A percentile compares a stretch with the other conserved stretches of the same genome.
Evolutionary conservation across 2,797 vertebrate genomes (phyloP).

Genomic region (Sebastes iracundus): DNA sequence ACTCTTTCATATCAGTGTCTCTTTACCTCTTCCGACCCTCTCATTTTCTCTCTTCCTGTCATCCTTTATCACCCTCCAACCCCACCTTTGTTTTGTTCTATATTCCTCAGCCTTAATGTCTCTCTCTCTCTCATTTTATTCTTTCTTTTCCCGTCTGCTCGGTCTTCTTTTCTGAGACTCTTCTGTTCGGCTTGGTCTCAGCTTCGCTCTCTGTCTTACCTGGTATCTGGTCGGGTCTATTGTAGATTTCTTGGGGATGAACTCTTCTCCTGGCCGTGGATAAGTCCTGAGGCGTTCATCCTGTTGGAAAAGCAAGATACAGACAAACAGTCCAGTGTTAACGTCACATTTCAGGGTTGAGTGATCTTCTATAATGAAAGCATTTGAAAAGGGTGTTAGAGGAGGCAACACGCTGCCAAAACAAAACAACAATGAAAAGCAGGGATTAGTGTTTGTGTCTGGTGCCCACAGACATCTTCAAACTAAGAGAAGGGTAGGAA

Average conservation of each 20-base stretch:
- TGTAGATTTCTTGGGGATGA: constrained; percentile 87
- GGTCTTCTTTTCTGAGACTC: neutral
- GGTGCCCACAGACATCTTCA: neutral
- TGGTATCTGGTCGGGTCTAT: constrained; percentile 94
- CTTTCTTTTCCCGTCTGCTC: neutral
- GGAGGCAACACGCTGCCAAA: neutral
- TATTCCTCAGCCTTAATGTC: neutral
- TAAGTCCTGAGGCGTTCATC: constrained; percentile 87
- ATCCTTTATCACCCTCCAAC: neutral
- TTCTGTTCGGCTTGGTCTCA: neutral
- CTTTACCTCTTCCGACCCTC: neutral
- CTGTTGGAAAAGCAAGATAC: constrained; percentile 71
- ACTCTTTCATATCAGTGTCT: constrained; percentile 8
- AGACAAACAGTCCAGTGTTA: constrained; percentile 18
- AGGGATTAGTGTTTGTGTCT: constrained; percentile 3
- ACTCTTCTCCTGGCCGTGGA: constrained; percentile 85
- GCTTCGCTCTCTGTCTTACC: constrained; percentile 74
- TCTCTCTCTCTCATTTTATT: constrained; percentile 5
- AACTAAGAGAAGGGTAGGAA: neutral
- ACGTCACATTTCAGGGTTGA: constrained; percentile 40
- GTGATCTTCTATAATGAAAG: constrained; percentile 7
- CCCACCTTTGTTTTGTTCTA: neutral
- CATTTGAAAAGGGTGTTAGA: constrained; percentile 1
- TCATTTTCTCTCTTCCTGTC: neutral
- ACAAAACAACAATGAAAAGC: constrained; percentile 21